Conservation (phyloP, 2,888 invertebrate species). For the Aporophyla lueneburgensis region DNA sequence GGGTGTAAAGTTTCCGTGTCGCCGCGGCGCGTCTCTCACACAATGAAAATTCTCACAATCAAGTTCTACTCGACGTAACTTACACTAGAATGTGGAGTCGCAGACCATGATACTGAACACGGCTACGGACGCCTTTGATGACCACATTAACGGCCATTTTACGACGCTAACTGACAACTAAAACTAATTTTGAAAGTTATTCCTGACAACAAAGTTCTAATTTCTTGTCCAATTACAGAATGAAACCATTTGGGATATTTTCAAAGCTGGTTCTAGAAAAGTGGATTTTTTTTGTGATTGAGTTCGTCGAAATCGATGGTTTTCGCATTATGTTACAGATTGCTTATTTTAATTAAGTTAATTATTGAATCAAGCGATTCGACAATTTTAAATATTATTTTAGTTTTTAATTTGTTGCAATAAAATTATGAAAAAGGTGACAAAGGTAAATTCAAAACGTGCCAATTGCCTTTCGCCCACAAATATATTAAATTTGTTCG, state of each 20-base stretch:
- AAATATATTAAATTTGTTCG: too few species aligned
- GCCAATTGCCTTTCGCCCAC: too few species aligned
- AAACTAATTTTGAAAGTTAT: slow-evolving; percentile 64
- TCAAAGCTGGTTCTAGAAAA: background rate
- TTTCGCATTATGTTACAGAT: background rate
- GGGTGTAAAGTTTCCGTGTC: slow-evolving; percentile 83
- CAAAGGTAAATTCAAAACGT: too few species aligned
- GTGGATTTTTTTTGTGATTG: background rate
- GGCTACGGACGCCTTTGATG: slow-evolving; percentile 55
- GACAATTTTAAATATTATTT: too few species aligned
- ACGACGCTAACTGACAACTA: slow-evolving; percentile 59
- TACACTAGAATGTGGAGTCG: slow-evolving; percentile 68
- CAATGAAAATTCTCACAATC: slow-evolving; percentile 78
- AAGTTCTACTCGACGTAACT: slow-evolving; percentile 77
- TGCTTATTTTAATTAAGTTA: background rate
- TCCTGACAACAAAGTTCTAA: slow-evolving; percentile 51
- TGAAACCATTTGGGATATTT: slow-evolving; percentile 28
- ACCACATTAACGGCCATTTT: slow-evolving; percentile 60
- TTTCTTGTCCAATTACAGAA: slow-evolving; percentile 55
- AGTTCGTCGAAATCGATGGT: background rate
- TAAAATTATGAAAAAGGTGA: too few species aligned
- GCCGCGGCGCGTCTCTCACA: slow-evolving; percentile 68
- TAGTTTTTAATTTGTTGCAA: too few species aligned
- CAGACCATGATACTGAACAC: slow-evolving; percentile 58
- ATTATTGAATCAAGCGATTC: too few species aligned